Conservation (phyloP, 2,113 vertebrate genomes). For the Australoheros scitulus region DNA sequence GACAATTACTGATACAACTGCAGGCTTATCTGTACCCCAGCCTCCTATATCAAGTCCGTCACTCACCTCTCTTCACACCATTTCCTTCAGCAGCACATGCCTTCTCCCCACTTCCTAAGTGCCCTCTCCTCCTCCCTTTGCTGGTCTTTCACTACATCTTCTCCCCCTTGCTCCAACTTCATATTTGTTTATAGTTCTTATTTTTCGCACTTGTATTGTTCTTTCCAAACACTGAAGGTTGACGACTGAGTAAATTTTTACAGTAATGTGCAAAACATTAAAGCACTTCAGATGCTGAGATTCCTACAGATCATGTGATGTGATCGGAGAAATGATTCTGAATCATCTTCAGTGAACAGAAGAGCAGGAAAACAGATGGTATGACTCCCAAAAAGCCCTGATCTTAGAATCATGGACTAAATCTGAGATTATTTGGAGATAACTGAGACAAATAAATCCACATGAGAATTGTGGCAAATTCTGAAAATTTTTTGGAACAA, state of each 20-base stretch:
- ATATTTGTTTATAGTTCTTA: background rate
- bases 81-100: constrained; percentile 32
- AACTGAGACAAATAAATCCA: background rate
- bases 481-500: background rate
- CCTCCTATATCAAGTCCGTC: constrained; percentile 30
- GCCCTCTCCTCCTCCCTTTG: background rate
- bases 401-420: background rate
- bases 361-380: background rate
- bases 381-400: background rate
- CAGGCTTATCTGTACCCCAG: constrained; percentile 63
- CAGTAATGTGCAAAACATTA: background rate
- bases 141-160: background rate
- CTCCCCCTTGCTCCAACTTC: background rate
- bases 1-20: constrained; percentile 75
- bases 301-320: background rate
- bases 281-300: background rate
- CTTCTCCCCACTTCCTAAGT: background rate
- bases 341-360: background rate
- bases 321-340: background rate
- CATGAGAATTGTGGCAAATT: background rate
- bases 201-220: background rate
- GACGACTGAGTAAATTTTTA: background rate
- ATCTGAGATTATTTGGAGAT: background rate
- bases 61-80: constrained; percentile 27
- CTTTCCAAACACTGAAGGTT: background rate